A percentile compares a stretch with the other conserved stretches of the same genome.
These are phyloP conservation scores for Euthynnus affinis DNA, from an alignment of 2,797 vertebrate genomes.

Conservation along the genomic window DNA sequence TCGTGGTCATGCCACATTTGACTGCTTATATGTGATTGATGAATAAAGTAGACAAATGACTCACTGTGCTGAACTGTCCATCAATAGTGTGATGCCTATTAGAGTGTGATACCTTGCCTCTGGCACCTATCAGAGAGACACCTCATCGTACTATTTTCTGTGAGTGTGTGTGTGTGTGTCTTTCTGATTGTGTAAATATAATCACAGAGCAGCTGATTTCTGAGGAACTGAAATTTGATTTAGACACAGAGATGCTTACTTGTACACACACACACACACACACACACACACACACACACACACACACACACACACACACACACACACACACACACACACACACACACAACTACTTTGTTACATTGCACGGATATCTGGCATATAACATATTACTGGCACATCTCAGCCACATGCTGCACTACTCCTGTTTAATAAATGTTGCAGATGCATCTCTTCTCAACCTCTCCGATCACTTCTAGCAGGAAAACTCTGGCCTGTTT, in stretches of 20 bases:
- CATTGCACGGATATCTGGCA: conserved; percentile 20
- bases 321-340: background rate
- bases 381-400: conserved; percentile 46
- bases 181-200: conserved; percentile 25
- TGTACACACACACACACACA: background rate
- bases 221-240: conserved; percentile 25
- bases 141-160: conserved; percentile 40
- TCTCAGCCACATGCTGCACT: conserved; percentile 52
- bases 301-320: too few relatives aligned
- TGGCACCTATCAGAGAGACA: conserved; percentile 55
- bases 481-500: conserved; percentile 62
- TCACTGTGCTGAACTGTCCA: conserved; percentile 74
- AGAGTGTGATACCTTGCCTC: conserved; percentile 70
- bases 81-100: conserved; percentile 77
- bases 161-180: conserved; percentile 24
- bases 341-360: background rate
- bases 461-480: conserved; percentile 54
- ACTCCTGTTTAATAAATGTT: conserved; percentile 59
- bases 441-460: conserved; percentile 44
- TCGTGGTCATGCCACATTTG: conserved; percentile 66
- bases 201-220: conserved; percentile 24
- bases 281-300: too few relatives aligned
- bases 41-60: conserved; percentile 77
- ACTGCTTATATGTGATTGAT: conserved; percentile 65
- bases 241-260: conserved; percentile 22